Evolutionary conservation across 2,888 invertebrate genomes (phyloP).

Genomic region (Ectemnius continuus): DNA sequence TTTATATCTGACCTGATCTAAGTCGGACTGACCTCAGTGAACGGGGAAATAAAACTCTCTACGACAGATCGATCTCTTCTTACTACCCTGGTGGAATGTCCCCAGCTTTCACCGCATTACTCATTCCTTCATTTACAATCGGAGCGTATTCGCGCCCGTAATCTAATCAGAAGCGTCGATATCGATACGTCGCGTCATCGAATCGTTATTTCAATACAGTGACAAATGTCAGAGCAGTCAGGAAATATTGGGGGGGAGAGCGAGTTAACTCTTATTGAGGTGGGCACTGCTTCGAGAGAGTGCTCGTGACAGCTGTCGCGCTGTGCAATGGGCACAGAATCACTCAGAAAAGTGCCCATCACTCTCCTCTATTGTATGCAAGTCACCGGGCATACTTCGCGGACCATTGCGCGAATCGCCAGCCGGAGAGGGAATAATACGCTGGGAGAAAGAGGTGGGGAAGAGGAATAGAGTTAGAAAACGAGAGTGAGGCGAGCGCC

Average conservation of each 20-base stretch:
- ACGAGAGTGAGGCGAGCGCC: neutral
- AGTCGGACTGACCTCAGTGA: no score
- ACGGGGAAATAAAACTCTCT: no score
- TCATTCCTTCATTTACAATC: no score
- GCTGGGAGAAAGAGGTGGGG: constrained; percentile 11
- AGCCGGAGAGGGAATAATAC: neutral
- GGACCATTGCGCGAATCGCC: constrained; percentile 36
- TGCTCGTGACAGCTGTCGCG: constrained; percentile 66
- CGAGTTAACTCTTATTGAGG: constrained; percentile 37
- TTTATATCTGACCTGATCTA: no score
- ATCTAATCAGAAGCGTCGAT: neutral
- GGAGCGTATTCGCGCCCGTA: no score
- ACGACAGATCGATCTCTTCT: no score
- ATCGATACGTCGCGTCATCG: constrained; percentile 8
- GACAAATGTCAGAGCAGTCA: constrained; percentile 19
- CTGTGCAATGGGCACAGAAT: constrained; percentile 52
- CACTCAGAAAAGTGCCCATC: constrained; percentile 65
- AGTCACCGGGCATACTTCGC: constrained; percentile 52
- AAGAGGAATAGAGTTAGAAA: neutral
- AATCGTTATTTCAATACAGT: constrained; percentile 26
- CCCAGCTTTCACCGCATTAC: no score
- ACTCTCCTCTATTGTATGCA: constrained; percentile 66
- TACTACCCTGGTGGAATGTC: no score
- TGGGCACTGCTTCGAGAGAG: constrained; percentile 19
- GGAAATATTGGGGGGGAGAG: no score